phyloP scores from a whole-genome alignment of 2,888 invertebrate genomes.

The Trichopria drosophilae region DNA sequence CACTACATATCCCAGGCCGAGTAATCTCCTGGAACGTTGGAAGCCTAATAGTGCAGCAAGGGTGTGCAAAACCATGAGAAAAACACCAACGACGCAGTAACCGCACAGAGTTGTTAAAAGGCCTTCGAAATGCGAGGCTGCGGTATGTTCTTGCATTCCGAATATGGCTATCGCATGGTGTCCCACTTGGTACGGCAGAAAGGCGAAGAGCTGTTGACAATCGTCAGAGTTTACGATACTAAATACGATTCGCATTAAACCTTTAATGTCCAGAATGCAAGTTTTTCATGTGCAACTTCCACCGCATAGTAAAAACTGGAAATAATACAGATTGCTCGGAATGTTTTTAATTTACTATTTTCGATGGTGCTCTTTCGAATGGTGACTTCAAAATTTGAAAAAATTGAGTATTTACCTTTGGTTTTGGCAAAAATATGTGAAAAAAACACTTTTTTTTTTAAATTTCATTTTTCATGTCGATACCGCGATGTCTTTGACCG shows the following conservation, averaged over 20 bases:
- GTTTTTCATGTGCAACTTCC: no score
- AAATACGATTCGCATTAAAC: not conserved
- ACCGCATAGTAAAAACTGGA: not conserved
- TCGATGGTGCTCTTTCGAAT: no score
- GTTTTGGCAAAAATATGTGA: no score
- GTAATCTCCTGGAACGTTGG: slow-evolving; percentile 76
- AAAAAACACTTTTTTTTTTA: no score
- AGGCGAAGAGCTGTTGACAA: slow-evolving; percentile 92
- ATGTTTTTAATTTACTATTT: not conserved
- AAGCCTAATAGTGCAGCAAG: slow-evolving; percentile 80
- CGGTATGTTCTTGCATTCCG: slow-evolving; percentile 69
- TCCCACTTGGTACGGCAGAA: slow-evolving; percentile 95
- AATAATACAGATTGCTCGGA: not conserved
- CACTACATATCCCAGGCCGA: slow-evolving; percentile 91
- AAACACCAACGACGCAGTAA: slow-evolving; percentile 86
- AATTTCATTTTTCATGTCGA: no score
- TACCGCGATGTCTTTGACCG: no score
- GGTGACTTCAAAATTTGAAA: no score
- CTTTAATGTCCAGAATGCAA: no score
- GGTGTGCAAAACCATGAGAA: slow-evolving; percentile 80
- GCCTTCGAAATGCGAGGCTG: slow-evolving; percentile 87
- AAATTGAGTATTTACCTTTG: no score
- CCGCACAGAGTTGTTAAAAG: slow-evolving; percentile 90
- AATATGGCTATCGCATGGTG: slow-evolving; percentile 76
- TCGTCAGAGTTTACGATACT: slow-evolving; percentile 12